Evolutionary conservation across 2,797 vertebrate genomes (phyloP).

Genomic region (Atherinosoma microstoma): DNA sequence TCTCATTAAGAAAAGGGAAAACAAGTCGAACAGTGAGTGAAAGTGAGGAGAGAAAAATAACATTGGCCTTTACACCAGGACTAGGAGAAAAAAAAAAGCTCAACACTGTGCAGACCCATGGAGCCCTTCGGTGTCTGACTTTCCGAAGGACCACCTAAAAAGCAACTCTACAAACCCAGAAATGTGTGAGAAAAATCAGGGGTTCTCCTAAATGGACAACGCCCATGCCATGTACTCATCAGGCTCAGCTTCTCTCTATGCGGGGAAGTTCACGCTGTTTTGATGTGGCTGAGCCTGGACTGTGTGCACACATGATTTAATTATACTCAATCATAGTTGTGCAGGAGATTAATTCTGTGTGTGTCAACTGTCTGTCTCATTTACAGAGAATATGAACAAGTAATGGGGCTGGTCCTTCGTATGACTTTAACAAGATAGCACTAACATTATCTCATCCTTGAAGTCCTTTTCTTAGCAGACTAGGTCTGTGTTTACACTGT

Average conservation of each 20-base stretch:
- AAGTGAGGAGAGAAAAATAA: slow-evolving; percentile 75
- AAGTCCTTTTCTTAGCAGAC: slow-evolving; percentile 74
- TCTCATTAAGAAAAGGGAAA: slow-evolving; percentile 74
- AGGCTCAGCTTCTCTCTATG: slow-evolving; percentile 53
- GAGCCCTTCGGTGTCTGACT: slow-evolving; percentile 76
- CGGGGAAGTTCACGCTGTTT: slow-evolving; percentile 47
- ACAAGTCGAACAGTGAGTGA: slow-evolving; percentile 61
- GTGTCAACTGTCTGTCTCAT: slow-evolving; percentile 32
- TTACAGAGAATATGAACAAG: slow-evolving; percentile 28
- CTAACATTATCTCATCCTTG: slow-evolving; percentile 67
- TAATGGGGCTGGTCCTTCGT: slow-evolving; percentile 24
- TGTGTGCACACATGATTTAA: slow-evolving; percentile 46
- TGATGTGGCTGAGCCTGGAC: slow-evolving; percentile 47
- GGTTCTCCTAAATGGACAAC: slow-evolving; percentile 76
- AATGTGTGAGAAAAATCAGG: slow-evolving; percentile 76
- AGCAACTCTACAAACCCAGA: slow-evolving; percentile 77
- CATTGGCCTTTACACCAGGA: slow-evolving; percentile 68
- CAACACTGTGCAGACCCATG: slow-evolving; percentile 82
- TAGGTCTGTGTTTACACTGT: slow-evolving; percentile 82
- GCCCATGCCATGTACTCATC: slow-evolving; percentile 78
- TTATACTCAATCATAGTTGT: slow-evolving; percentile 31
- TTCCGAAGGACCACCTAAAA: slow-evolving; percentile 86
- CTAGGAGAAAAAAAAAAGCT: slow-evolving; percentile 50
- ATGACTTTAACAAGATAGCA: slow-evolving; percentile 63
- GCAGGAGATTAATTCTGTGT: slow-evolving; percentile 22